A percentile compares a stretch with the other conserved stretches of the same genome.
Evolutionary conservation across 2,113 vertebrate genomes (phyloP).

Genomic region (Amazona vittata): DNA sequence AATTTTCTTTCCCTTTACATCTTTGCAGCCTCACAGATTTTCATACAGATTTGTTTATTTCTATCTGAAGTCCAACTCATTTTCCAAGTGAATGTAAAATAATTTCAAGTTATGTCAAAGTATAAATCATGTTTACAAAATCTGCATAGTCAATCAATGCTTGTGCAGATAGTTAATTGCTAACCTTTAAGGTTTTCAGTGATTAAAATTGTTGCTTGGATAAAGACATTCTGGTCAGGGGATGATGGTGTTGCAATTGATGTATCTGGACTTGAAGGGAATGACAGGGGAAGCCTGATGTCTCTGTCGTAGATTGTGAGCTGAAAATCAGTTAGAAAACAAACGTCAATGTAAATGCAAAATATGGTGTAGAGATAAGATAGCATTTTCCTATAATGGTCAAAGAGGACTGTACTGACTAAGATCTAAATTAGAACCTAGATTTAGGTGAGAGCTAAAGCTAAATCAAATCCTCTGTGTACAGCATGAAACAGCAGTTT

Average conservation of each 20-base stretch:
- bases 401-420: not conserved
- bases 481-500: not conserved
- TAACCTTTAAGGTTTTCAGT: conserved; percentile 65
- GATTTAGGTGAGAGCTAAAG: not conserved
- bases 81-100: not conserved
- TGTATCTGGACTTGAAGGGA: conserved; percentile 65
- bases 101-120: not conserved
- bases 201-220: conserved; percentile 14
- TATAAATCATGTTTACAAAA: not conserved
- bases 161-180: not conserved
- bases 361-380: not conserved
- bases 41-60: not conserved
- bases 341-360: not conserved
- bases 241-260: not conserved
- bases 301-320: conserved; percentile 62
- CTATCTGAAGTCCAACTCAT: not conserved
- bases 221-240: conserved; percentile 7
- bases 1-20: not conserved
- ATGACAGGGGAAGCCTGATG: conserved; percentile 73
- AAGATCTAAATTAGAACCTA: not conserved
- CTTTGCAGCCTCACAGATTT: not conserved
- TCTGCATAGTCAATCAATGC: not conserved
- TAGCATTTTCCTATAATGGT: not conserved
- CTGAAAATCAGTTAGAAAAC: conserved; percentile 68
- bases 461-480: not conserved